phyloP scores from a whole-genome alignment of 2,888 invertebrate genomes.

The Stictocephala bisonia region DNA sequence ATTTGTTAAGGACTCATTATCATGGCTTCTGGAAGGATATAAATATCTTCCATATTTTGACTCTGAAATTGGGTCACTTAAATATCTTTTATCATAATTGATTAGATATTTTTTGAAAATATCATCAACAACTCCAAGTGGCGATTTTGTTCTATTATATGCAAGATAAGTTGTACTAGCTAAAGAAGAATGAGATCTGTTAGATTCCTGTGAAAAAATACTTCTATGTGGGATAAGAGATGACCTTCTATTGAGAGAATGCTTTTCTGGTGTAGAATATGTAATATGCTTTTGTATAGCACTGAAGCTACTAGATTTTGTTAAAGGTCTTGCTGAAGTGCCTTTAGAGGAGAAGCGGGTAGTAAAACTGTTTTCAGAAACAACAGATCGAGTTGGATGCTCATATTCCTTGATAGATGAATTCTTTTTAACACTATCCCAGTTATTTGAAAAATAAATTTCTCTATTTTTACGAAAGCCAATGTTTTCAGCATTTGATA shows the following conservation, averaged over 20 bases:
- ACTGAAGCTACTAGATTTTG: conserved; percentile 24
- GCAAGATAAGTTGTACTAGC: not conserved
- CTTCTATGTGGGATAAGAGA: not conserved
- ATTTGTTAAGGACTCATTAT: too few relatives aligned
- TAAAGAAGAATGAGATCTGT: not conserved
- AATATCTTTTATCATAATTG: conserved; percentile 30
- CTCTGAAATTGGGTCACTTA: conserved; percentile 37
- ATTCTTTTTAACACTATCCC: too few relatives aligned
- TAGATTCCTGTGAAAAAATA: not conserved
- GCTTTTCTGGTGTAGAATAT: not conserved
- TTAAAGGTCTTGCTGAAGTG: not conserved
- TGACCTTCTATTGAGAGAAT: not conserved
- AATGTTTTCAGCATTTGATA: too few relatives aligned
- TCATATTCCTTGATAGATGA: too few relatives aligned
- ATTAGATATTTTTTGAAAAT: conserved; percentile 32
- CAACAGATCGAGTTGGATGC: not conserved
- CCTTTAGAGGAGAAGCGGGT: not conserved
- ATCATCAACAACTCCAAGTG: conserved; percentile 34
- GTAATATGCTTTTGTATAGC: not conserved
- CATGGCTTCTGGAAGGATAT: not conserved
- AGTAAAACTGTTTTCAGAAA: not conserved
- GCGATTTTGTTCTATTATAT: conserved; percentile 1
- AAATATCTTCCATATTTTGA: conserved; percentile 29
- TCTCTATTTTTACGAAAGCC: too few relatives aligned
- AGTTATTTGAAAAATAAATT: too few relatives aligned